phyloP scores from a whole-genome alignment of 2,888 invertebrate species.

The Limnephilus rhombicus region DNA sequence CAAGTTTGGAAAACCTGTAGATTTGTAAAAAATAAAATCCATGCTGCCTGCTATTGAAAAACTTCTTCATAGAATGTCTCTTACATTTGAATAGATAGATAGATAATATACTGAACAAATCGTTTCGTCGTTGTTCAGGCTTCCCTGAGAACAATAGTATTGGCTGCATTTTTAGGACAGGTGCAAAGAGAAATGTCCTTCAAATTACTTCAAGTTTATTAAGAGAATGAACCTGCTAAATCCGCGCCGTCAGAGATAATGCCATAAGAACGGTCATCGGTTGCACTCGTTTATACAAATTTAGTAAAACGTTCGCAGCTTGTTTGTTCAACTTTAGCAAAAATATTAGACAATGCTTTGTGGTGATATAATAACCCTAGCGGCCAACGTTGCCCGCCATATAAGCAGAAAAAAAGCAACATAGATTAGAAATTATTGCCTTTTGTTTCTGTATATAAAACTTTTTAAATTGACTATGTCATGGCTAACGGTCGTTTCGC shows the following conservation, averaged over 20 bases:
- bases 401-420: background rate
- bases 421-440: background rate
- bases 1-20: too few species aligned
- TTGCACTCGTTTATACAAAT: background rate
- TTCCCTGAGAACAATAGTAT: background rate
- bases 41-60: too few species aligned
- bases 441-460: background rate
- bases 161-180: background rate
- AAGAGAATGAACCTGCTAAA: background rate
- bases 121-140: background rate
- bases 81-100: too few species aligned
- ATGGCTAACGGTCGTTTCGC: background rate
- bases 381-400: background rate
- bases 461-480: background rate
- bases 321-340: background rate
- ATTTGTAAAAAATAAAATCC: too few species aligned
- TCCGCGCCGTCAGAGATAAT: background rate
- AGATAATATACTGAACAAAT: background rate
- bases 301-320: background rate
- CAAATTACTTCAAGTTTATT: background rate
- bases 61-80: too few species aligned
- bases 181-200: background rate
- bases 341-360: background rate
- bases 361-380: background rate
- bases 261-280: background rate